phyloP scores from a whole-genome alignment of 2,888 invertebrate species.

The Pimpla rufipes region DNA sequence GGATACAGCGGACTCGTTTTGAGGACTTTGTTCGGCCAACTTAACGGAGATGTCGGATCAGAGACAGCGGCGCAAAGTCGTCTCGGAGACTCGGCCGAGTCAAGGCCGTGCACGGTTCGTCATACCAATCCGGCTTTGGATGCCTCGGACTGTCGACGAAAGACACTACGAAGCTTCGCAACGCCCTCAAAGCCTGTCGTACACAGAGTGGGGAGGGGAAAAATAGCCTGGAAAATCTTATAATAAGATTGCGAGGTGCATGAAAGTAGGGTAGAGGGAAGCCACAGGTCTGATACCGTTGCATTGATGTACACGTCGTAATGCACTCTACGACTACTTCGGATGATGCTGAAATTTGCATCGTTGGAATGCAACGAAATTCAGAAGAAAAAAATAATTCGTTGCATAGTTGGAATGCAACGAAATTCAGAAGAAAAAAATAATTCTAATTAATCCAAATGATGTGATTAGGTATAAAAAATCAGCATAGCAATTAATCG shows the following conservation, averaged over 20 bases:
- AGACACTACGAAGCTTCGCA: conserved; percentile 17
- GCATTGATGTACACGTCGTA: background rate
- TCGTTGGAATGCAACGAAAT: too few species aligned
- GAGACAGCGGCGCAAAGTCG: background rate
- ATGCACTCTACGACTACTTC: background rate
- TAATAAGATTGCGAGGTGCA: conserved; percentile 19
- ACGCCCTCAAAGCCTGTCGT: background rate
- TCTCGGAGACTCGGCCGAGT: background rate
- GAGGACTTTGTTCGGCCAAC: background rate
- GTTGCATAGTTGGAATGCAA: too few species aligned
- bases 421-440: too few species aligned
- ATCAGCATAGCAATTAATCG: too few species aligned
- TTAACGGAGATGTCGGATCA: background rate
- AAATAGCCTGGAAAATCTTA: conserved; percentile 18
- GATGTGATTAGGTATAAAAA: too few species aligned
- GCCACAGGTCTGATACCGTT: conserved; percentile 13
- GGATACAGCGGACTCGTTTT: background rate
- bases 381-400: too few species aligned
- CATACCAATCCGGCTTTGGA: conserved; percentile 8
- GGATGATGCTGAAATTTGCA: too few species aligned
- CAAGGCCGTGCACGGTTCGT: background rate
- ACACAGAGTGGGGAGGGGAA: background rate
- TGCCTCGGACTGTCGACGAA: background rate
- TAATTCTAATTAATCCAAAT: too few species aligned
- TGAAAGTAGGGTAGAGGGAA: conserved; percentile 15